Evolutionary conservation across 1,140 invertebrate species (phyloP).

Genomic region (Leptonema lineaticorne): DNA sequence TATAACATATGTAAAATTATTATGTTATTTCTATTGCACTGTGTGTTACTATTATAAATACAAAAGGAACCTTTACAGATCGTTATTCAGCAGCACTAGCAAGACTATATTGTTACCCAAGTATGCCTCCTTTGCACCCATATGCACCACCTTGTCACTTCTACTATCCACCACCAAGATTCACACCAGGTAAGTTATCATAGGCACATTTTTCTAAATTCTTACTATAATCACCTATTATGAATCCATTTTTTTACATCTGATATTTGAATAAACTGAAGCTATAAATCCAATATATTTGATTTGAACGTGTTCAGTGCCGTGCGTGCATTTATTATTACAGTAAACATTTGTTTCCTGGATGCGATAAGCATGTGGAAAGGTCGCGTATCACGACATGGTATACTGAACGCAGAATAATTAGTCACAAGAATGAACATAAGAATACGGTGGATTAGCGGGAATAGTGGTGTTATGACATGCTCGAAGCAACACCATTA

Average conservation of each 20-base stretch:
- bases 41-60: slow-evolving; percentile 1
- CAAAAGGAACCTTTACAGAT: slow-evolving; percentile 53
- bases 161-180: slow-evolving; percentile 50
- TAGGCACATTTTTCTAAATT: too few species aligned
- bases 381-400: slow-evolving; percentile 12
- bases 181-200: slow-evolving; percentile 53
- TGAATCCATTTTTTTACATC: too few species aligned
- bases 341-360: too few species aligned
- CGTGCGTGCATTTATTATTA: too few species aligned
- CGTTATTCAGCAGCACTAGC: slow-evolving; percentile 51
- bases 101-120: slow-evolving; percentile 43
- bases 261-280: too few species aligned
- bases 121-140: slow-evolving; percentile 53
- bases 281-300: too few species aligned
- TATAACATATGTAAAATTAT: too few species aligned
- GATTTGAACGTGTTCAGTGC: too few species aligned
- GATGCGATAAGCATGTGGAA: too few species aligned
- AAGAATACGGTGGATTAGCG: slow-evolving; percentile 24
- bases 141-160: slow-evolving; percentile 56
- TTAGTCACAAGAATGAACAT: background rate
- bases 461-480: slow-evolving; percentile 24
- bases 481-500: slow-evolving; percentile 8
- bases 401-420: slow-evolving; percentile 13
- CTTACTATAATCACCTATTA: too few species aligned
- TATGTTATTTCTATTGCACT: slow-evolving; percentile 1